Conservation (phyloP, 2,113 vertebrate species). For the Numenius arquata region DNA sequence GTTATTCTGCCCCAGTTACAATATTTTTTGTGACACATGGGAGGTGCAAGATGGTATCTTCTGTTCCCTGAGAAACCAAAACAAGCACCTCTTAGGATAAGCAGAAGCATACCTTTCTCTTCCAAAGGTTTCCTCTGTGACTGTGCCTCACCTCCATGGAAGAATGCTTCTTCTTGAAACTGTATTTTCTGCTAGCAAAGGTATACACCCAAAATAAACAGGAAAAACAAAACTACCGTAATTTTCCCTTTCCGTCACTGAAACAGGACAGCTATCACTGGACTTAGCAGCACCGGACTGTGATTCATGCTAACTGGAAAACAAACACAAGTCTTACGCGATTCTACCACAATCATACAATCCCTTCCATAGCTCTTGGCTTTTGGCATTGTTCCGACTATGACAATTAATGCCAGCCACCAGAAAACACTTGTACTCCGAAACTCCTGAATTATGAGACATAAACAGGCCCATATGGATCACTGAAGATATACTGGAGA, state of each 20-base stretch:
- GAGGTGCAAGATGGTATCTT: not conserved
- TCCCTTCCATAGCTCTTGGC: not conserved
- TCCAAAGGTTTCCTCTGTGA: not conserved
- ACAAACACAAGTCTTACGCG: not conserved
- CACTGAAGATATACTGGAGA: not conserved
- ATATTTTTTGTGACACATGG: not conserved
- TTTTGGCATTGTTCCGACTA: not conserved
- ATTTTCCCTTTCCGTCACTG: not conserved
- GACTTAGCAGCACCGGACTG: constrained; percentile 1
- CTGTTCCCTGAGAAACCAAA: not conserved
- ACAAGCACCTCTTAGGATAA: not conserved
- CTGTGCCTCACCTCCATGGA: not conserved
- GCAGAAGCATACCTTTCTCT: not conserved
- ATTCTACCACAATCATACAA: not conserved
- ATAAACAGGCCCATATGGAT: not conserved
- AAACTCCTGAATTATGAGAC: not conserved
- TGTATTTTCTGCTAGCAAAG: not conserved
- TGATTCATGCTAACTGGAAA: constrained; percentile 46
- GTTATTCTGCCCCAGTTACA: not conserved
- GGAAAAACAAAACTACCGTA: not conserved
- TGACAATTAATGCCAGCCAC: not conserved
- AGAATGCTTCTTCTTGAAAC: not conserved
- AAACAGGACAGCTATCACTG: not conserved
- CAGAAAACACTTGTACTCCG: not conserved
- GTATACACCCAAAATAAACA: not conserved